Base-by-base conservation (phyloP, 2,888 invertebrate species). In the Acrobeloides nanus region DNA sequence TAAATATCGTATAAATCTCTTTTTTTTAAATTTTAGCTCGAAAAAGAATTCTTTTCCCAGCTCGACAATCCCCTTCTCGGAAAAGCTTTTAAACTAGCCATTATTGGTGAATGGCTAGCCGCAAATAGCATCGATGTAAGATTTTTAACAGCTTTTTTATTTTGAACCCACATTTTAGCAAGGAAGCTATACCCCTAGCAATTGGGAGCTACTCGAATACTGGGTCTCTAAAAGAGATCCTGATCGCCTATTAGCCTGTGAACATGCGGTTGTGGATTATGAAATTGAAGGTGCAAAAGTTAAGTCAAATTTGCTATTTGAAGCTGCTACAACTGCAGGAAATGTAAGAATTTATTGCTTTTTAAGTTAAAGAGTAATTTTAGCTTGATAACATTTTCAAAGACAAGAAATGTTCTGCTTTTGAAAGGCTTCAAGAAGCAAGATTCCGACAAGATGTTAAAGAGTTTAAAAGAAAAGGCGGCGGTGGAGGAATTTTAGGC, bases 251-350 rank as follows among this genome's bases (percentile, higher is more conserved):
- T 54, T 71, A 20, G 65, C 72, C 23, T 71, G 71, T 39, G 70
- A 71, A 35, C 69, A 71, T 41, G 63, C 66, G 5, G 72, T 71
- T 1, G 62, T 71, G 21, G 71, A 71, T 49, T 71, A 72, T 40
- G 71, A 71, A 46, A 64, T 71, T 34, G 71, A 71, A 43, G 71
- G 71, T 23, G 68, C 71, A 32, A 71, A 71, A 48, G 68, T 69
- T 24, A 71, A 72, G 49, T 69, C 70, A 18, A 70, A 70, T 37
- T 46, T 70, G 12, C 56, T 70, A 12, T 70, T 70, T 46, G 70
- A 70, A 42, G 71, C 70, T 2, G 71, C 71, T 26, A 70, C 70
- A 2, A 72, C 70, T 1, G 71, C 71, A 25, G 61, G 60, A 34
- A 64, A 62, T 27, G 63, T 64, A 31, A 43, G 41, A 6, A 20